Base-by-base conservation (phyloP, 1,140 invertebrate genomes). In the Pygmarrhopalites habei region DNA sequence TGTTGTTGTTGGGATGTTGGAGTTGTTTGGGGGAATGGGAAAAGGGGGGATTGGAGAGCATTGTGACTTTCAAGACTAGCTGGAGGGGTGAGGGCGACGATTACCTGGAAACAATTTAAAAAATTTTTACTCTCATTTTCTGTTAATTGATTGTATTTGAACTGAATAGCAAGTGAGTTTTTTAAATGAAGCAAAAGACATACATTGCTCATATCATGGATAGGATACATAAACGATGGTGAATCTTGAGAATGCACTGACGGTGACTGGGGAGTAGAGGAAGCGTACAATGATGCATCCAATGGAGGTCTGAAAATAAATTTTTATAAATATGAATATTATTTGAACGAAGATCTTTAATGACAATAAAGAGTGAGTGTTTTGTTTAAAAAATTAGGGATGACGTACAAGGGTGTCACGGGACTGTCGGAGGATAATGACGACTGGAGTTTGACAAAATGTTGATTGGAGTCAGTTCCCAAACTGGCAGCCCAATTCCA, bases 61-160 rank as follows among this genome's bases (percentile, higher is more conserved):
- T 62, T 62, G 44, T 69, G 64, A 19, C 86, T 87, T 75, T 90
- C 88, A 68, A 89, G 87, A 68, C 87, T 89, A 0, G 87, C 87
- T 51, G 64, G 64, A 47, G 58, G 57, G 17, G 57, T 65, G n/a
- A n/a, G n/a, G n/a, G n/a, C n/a, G n/a, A n/a, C n/a, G n/a, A n/a
- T n/a, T n/a, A n/a, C n/a, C n/a, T n/a, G n/a, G n/a, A n/a, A n/a
- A n/a, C n/a, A n/a, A n/a, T n/a, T 14, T n/a, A 43, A 14, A 43
- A 14, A 43, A 43, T 14, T 14, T 43, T 43, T 14, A 43, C 41
- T n/a, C 14, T 14, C 14, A n/a, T n/a, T 14, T 43, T 14, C 14
- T 14, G 14, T 14, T 14, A 43, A 14, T 14, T 14, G n/a, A 43
- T n/a, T 43, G 41, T 14, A 17, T 87, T 87, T 52, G 88, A 87